These are phyloP conservation scores for Campodea augens DNA, from an alignment of 1,140 invertebrate genomes.

Conservation along the genomic window DNA sequence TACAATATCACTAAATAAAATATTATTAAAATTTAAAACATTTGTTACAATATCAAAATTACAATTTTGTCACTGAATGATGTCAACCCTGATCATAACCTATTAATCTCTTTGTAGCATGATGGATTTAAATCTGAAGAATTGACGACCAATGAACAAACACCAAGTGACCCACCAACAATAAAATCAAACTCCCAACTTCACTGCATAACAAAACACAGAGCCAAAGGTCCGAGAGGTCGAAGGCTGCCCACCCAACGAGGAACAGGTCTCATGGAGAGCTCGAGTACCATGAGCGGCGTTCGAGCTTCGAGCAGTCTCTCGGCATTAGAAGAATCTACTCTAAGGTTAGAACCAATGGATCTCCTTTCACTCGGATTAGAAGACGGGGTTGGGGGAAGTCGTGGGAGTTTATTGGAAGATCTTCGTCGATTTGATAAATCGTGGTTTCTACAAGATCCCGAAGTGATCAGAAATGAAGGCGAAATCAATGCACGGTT, in stretches of 20 bases:
- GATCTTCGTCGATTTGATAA: background rate
- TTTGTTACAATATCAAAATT: too few relatives aligned
- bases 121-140: too few relatives aligned
- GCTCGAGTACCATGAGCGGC: background rate
- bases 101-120: too few relatives aligned
- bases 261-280: background rate
- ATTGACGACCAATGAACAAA: too few relatives aligned
- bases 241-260: constrained; percentile 12
- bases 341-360: background rate
- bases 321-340: background rate
- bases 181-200: too few relatives aligned
- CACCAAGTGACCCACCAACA: too few relatives aligned
- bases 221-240: constrained; percentile 14
- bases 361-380: background rate
- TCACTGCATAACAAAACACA: constrained; percentile 11
- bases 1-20: too few relatives aligned
- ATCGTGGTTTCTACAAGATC: background rate
- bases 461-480: background rate
- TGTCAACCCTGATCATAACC: too few relatives aligned
- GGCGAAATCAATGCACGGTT: background rate
- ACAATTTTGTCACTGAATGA: too few relatives aligned
- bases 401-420: background rate
- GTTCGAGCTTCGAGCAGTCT: background rate
- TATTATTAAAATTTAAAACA: too few relatives aligned
- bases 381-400: background rate